phyloP scores from a whole-genome alignment of 1,140 invertebrate genomes.

The Drosophila tristis region DNA sequence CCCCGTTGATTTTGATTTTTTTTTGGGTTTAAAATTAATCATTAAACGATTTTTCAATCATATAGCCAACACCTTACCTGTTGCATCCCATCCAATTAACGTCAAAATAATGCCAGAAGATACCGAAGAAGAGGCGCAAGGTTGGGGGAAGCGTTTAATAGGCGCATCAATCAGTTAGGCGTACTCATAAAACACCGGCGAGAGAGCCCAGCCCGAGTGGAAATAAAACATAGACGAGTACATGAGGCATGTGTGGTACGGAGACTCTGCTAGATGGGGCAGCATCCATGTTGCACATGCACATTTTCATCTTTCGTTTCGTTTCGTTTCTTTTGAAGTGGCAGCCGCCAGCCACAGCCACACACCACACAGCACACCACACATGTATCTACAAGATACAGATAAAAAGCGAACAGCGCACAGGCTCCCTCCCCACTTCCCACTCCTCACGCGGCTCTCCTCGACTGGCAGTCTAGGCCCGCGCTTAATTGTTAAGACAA shows the following conservation, averaged over 20 bases:
- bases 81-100: constrained; percentile 63
- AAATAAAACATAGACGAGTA: constrained; percentile 66
- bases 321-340: constrained; percentile 71
- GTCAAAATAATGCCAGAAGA: constrained; percentile 60
- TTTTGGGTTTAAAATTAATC: constrained; percentile 40
- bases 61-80: constrained; percentile 33
- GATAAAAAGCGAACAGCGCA: constrained; percentile 53
- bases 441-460: not conserved
- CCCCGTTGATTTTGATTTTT: not conserved
- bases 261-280: constrained; percentile 1
- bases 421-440: constrained; percentile 1
- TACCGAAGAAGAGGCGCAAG: constrained; percentile 20
- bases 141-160: constrained; percentile 71
- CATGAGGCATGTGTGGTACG: not conserved
- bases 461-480: constrained; percentile 22
- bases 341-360: constrained; percentile 50
- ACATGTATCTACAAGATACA: constrained; percentile 46
- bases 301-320: constrained; percentile 33
- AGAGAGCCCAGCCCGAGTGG: constrained; percentile 32
- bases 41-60: constrained; percentile 67
- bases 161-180: constrained; percentile 73
- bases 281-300: constrained; percentile 45
- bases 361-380: constrained; percentile 9
- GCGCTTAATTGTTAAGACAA: constrained; percentile 82
- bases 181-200: constrained; percentile 73